Evolutionary conservation across 2,113 vertebrate genomes (phyloP).

Genomic region (Chaetura pelagica): DNA sequence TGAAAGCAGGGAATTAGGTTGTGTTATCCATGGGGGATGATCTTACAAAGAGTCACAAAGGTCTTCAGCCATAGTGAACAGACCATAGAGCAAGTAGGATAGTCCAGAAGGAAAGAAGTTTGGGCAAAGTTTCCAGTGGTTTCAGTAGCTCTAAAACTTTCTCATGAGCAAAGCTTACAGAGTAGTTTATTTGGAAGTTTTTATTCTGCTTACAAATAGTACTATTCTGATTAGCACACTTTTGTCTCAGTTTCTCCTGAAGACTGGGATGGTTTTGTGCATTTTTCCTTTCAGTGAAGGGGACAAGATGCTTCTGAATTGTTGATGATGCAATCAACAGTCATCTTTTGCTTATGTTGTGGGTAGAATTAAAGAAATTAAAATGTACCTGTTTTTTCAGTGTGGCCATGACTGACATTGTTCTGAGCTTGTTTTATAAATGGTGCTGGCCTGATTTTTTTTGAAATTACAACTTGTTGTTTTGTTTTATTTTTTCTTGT

Average conservation of each 20-base stretch:
- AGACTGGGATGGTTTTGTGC: not conserved
- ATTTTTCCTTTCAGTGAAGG: not conserved
- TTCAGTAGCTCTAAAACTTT: not conserved
- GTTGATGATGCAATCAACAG: not conserved
- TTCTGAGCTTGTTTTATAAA: not conserved
- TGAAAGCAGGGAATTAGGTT: not conserved
- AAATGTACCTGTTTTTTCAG: not conserved
- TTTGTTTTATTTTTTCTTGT: not conserved
- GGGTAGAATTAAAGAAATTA: not conserved
- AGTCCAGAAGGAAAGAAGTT: not conserved
- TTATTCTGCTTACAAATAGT: not conserved
- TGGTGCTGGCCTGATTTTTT: not conserved
- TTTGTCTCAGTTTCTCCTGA: not conserved
- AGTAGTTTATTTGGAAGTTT: not conserved
- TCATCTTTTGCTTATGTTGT: not conserved
- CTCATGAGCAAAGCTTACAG: not conserved
- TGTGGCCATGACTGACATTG: not conserved
- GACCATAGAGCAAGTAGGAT: not conserved
- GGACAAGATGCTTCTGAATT: not conserved
- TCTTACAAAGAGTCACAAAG: not conserved
- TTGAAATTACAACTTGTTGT: not conserved
- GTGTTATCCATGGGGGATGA: not conserved
- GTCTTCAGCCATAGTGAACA: not conserved
- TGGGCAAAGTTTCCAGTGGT: not conserved
- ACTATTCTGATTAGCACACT: not conserved